Evolutionary conservation across 37 sponge, comb jelly and placozoan genomes (phyloP).

Genomic region (Oscarella lobularis): DNA sequence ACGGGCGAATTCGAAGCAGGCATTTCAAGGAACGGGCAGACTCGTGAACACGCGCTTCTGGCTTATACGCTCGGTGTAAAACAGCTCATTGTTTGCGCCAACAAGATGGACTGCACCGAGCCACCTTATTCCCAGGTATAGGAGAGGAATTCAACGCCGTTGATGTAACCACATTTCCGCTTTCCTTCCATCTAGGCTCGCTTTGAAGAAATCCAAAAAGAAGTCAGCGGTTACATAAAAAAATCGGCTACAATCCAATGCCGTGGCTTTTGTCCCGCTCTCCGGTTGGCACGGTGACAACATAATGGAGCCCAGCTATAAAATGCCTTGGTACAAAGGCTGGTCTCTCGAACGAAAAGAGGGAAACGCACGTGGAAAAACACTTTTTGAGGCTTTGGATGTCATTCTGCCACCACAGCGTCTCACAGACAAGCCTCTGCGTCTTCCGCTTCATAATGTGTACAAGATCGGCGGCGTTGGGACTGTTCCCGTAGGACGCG

Average conservation of each 20-base stretch:
- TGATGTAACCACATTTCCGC: too few species aligned
- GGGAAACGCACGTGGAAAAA: constrained; percentile 71
- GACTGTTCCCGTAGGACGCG: constrained; percentile 98
- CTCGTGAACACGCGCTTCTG: constrained; percentile 93
- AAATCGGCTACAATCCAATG: constrained; percentile 87
- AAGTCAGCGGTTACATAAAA: constrained; percentile 86
- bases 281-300: constrained; percentile 99
- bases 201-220: constrained; percentile 82
- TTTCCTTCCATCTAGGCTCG: constrained; percentile 67
- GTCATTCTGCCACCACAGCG: constrained; percentile 71
- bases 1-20: constrained; percentile 98
- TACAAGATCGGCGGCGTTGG: constrained; percentile 99
- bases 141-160: too few species aligned
- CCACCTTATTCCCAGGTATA: constrained; percentile 84
- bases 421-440: constrained; percentile 85
- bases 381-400: constrained; percentile 81
- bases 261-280: constrained; percentile 95
- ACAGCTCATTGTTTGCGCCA: constrained; percentile 87
- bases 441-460: constrained; percentile 96
- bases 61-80: constrained; percentile 99
- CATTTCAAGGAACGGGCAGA: constrained; percentile 93
- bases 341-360: constrained; percentile 73
- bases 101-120: constrained; percentile 98
- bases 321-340: constrained; percentile 93
- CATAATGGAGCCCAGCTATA: constrained; percentile 69